Evolutionary conservation across 2,113 vertebrate genomes (phyloP), one percentile per base, ranked within the genome.

Genomic region (Lycocorax pyrrhopterus): DNA sequence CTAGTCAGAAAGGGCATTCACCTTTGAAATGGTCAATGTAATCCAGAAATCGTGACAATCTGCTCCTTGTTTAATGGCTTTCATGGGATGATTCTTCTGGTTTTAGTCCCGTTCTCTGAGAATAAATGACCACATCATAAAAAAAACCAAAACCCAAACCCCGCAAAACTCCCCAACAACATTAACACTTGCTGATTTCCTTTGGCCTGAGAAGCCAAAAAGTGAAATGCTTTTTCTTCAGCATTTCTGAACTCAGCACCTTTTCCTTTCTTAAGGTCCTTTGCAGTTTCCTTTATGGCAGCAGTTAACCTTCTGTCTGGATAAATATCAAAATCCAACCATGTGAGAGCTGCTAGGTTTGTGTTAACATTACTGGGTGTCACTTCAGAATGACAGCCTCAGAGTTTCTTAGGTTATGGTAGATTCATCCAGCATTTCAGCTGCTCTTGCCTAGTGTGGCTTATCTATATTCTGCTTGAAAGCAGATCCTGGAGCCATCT

Each of bases 161-260:
- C 52, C 6, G 4, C 2, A 12, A 12, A 64, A 12, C 15, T 41
- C 16, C 16, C 16, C 25, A 33, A 13, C 18, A 62, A 10, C 1
- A 1, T 58, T 29, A 74, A 49, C 5, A 16, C 9, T 63, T 29
- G 7, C 59, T 52, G 9, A 43, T 79, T 25, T 43, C 19, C 25
- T 83, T 30, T 80, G 32, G 30, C 43, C 18, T 52, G 69, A 87
- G 47, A 89, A 90, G 25, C 43, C 33, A 47, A 55, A 52, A 58
- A 74, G 17, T 2, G 0, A 8, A 52, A 35, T 32, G 2, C 1
- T 21, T 69, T 76, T 55, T 8, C 16, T 7, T 16, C 20, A 75
- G 6, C 8, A 33, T 76, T 39, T 89, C 26, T 1, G 1, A 60
- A 56, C 76, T 80, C 12, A 44, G 16, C 46, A 22, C 6, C 7